Evolutionary conservation across 1,140 invertebrate genomes (phyloP).

Genomic region (Calliphora vicina): DNA sequence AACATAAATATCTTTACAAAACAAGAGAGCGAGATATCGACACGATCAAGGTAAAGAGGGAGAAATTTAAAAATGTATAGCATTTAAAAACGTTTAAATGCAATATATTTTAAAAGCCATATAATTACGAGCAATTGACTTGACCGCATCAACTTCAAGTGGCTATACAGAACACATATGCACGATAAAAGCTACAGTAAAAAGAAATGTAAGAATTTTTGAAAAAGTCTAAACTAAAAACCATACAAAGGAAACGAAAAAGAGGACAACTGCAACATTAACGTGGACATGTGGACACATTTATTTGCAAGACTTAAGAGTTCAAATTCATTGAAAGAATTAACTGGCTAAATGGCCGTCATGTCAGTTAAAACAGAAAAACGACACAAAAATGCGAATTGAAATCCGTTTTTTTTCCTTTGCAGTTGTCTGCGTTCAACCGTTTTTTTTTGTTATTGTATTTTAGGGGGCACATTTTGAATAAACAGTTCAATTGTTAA

Average conservation of each 20-base stretch:
- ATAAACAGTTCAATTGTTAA: slow-evolving; percentile 13
- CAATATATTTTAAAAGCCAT: slow-evolving; percentile 10
- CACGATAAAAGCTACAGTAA: not conserved
- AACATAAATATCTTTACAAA: not conserved
- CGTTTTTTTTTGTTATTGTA: not conserved
- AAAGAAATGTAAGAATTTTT: not conserved
- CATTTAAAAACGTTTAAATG: slow-evolving; percentile 14
- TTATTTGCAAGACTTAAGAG: not conserved
- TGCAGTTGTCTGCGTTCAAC: not conserved
- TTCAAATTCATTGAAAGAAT: not conserved
- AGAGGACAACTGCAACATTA: not conserved
- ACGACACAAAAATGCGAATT: not conserved
- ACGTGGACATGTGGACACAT: not conserved
- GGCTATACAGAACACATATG: not conserved
- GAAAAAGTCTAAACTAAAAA: not conserved
- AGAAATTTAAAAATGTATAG: not conserved
- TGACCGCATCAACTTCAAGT: not conserved
- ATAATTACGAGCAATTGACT: slow-evolving; percentile 13
- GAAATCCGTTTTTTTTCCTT: not conserved
- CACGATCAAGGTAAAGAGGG: not conserved
- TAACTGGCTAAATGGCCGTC: not conserved
- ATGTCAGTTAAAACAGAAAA: not conserved
- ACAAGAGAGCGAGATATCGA: not conserved
- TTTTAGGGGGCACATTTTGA: not conserved
- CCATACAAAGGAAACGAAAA: not conserved